These are phyloP conservation scores for Uria lomvia DNA, from an alignment of 2,113 vertebrate species.

Conservation along the genomic window DNA sequence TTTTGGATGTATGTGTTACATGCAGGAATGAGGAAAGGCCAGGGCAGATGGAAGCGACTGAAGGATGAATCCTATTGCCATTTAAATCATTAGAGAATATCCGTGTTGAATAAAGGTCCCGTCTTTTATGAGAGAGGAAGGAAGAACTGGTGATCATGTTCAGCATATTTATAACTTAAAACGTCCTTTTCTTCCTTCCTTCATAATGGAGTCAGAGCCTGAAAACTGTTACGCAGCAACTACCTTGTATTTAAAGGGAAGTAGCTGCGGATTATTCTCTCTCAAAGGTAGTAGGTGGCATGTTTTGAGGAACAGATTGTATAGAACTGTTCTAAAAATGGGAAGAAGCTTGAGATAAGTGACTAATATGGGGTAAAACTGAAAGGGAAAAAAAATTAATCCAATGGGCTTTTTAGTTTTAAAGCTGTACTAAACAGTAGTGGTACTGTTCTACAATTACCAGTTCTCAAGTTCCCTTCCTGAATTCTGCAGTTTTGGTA, in stretches of 20 bases:
- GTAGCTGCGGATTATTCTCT: neutral
- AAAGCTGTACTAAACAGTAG: neutral
- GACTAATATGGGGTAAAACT: neutral
- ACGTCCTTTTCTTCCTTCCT: neutral
- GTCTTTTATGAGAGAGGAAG: neutral
- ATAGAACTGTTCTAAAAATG: neutral
- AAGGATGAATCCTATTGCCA: neutral
- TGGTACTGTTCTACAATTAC: neutral
- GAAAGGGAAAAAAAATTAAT: neutral
- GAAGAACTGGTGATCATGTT: neutral
- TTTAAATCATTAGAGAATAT: neutral
- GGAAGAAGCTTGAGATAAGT: neutral
- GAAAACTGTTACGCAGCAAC: neutral
- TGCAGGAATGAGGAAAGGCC: neutral
- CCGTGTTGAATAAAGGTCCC: neutral
- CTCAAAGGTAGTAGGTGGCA: neutral
- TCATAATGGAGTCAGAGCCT: neutral
- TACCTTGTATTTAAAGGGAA: neutral
- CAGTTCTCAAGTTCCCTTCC: neutral
- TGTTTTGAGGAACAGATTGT: slow-evolving; percentile 22
- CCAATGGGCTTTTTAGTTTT: neutral
- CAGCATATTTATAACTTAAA: neutral
- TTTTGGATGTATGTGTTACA: neutral
- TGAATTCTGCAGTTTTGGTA: neutral
- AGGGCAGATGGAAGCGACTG: neutral